Evolutionary conservation across 2,113 vertebrate genomes (phyloP).

Genomic region (Mesoclemmys tuberculata): DNA sequence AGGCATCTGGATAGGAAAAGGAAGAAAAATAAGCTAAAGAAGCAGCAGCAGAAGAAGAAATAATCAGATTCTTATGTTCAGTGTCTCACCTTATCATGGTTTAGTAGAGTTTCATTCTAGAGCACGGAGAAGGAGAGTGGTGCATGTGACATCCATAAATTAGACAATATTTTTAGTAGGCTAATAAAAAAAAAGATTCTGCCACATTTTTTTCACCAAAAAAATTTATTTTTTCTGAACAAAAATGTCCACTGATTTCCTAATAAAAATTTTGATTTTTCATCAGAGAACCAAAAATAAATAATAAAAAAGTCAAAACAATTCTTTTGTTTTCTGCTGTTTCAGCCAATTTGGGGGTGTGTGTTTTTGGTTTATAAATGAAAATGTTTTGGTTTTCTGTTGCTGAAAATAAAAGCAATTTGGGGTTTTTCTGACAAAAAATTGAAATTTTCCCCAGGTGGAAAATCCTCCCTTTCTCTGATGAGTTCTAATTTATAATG

Average conservation of each 20-base stretch:
- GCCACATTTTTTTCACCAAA: neutral
- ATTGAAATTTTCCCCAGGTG: constrained; percentile 58
- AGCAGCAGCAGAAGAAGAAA: neutral
- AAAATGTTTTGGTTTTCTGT: neutral
- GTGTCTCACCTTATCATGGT: neutral
- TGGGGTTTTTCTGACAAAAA: neutral
- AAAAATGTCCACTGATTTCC: neutral
- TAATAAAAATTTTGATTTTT: neutral
- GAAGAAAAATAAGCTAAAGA: neutral
- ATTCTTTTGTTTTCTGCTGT: neutral
- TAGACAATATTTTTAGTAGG: neutral
- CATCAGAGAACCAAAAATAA: neutral
- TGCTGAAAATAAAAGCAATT: neutral
- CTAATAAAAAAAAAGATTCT: neutral
- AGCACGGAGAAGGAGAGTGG: neutral
- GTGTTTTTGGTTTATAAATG: neutral
- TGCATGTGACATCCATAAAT: neutral
- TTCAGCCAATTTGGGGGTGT: neutral
- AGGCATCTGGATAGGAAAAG: neutral
- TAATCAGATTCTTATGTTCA: neutral
- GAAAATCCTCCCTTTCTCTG: neutral
- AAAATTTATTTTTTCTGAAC: neutral
- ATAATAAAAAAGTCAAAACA: neutral
- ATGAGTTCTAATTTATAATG: constrained; percentile 40
- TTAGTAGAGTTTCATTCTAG: neutral